Percentiles rank a stretch among this genome's conserved stretches.
Conservation (phyloP, 2,113 vertebrate genomes). For the Datnioides undecimradiatus region DNA sequence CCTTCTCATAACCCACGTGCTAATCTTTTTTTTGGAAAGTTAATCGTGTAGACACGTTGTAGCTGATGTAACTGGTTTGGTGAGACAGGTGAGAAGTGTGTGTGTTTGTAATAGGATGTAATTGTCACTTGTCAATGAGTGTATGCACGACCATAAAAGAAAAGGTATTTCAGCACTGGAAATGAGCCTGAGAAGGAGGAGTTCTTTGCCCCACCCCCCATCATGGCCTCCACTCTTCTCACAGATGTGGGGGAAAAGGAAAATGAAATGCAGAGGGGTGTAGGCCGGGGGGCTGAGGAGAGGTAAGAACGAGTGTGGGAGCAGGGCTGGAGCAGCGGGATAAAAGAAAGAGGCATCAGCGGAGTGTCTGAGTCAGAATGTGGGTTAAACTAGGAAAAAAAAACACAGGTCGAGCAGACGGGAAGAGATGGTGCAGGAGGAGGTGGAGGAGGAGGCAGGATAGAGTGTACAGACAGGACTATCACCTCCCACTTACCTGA, state of each 20-base stretch:
- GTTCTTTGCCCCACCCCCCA: conserved; percentile 58
- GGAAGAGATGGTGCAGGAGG: conserved; percentile 33
- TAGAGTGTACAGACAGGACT: not conserved
- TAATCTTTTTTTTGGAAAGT: not conserved
- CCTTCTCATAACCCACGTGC: not conserved
- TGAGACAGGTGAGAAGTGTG: not conserved
- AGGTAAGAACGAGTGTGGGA: conserved; percentile 21
- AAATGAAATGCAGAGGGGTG: conserved; percentile 23
- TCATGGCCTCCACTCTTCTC: conserved; percentile 28
- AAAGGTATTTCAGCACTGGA: conserved; percentile 18
- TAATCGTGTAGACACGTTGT: no score
- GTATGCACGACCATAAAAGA: not conserved
- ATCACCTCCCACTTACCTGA: conserved; percentile 79
- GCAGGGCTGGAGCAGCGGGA: not conserved
- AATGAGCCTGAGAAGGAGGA: conserved; percentile 43
- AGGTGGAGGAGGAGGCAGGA: conserved; percentile 23
- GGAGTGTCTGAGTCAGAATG: conserved; percentile 57
- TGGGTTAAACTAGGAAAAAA: conserved; percentile 53
- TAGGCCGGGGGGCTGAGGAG: conserved; percentile 28
- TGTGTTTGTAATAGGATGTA: conserved; percentile 2
- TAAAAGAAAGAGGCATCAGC: conserved; percentile 6
- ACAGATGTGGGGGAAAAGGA: conserved; percentile 1
- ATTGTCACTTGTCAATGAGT: conserved; percentile 9
- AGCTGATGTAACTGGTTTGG: not conserved
- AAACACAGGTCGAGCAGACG: not conserved